Base-by-base conservation (phyloP, 2,113 vertebrate species). In the Pterocles gutturalis region DNA sequence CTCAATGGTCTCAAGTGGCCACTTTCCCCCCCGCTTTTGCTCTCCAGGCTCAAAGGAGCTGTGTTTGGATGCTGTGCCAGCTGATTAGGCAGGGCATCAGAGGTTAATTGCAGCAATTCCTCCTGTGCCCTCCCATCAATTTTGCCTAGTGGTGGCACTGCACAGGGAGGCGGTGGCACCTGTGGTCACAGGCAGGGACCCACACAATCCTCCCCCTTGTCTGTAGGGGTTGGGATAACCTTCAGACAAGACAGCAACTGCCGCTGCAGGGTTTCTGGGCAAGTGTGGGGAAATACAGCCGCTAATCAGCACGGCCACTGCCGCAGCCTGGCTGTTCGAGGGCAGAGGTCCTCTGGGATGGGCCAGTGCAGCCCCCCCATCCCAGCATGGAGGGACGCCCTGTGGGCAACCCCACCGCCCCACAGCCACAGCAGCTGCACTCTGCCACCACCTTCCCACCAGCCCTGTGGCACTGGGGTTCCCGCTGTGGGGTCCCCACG, bases 41-140 rank as follows among this genome's bases (percentile, higher is more conserved):
- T 93, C 34, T n/a, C 48, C n/a, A 51, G 31, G 75, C 86, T 90
- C 79, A 4, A 4, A 78, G 82, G 55, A 73, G 51, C 84, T 66
- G 79, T 83, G 87, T 87, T 73, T 67, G 89, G 90, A 78, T 77
- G 61, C 90, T 82, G 31, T 71, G 94, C 90, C 96, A 78, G 55
- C 26, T 90, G 84, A 96, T 97, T 90, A 95, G 53, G 3, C 66
- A 6, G 53, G 46, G 31, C 51, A 70, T 9, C 57, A 3, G 24
- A 46, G 83, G 85, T 89, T 95, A 94, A 88, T 89, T 61, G 67
- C 71, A 75, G 53, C 0, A 1, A 22, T 51, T 80, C 22, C 71
- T 55, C 13, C 79, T 28, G 15, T 48, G 75, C 45, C 25, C n/a
- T 86, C 34, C 57, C 55, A 29, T 43, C 41, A 11, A 1, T 41